Base-by-base conservation (phyloP, 2,113 vertebrate species). In the Aphelocoma coerulescens region DNA sequence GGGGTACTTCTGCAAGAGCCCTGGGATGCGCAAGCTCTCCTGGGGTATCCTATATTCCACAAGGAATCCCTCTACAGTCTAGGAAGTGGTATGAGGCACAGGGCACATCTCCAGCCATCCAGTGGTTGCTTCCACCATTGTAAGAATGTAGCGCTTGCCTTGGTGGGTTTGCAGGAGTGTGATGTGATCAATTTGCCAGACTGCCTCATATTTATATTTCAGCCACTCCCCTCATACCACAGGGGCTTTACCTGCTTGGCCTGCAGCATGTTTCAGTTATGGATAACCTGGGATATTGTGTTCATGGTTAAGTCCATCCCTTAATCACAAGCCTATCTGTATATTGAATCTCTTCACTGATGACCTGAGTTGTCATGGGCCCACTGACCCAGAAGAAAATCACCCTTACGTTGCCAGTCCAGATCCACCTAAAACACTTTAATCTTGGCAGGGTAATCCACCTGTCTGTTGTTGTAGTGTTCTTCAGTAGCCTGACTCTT, bases 91-190 rank as follows among this genome's bases (percentile, higher is more conserved):
- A 2, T 48, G 41, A 48, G 41, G 59, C 23, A 74, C n/a, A 65
- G 23, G 11, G 15, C 39, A 39, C 14, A 2, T 62, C 26, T 84
- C 58, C 32, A 73, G 32, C 16, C 21, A 37, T 73, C 48, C 7
- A 20, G 22, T 46, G 22, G 18, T 65, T 48, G 59, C 23, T 74
- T 85, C n/a, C 11, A 9, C 58, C 8, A 18, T 15, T 55, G 6
- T 37, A 63, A 54, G 27, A 44, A 37, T 1, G 1, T 26, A 44
- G 32, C 0, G 0, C 7, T 73, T 55, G 14, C 27, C 41, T 55
- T 73, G 39, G 52, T 41, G n/a, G 14, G 48, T 63, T 84, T 73
- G 27, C 58, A 46, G 39, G 16, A 52, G 18, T 63, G 58, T 46
- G 33, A 44, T 2, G 3, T 22, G 24, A 35, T 54, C 49, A 44